A percentile compares a stretch with the other conserved stretches of the same genome.
These are phyloP conservation scores for Eupithecia dodoneata DNA, from an alignment of 2,888 invertebrate genomes.

Conservation along the genomic window DNA sequence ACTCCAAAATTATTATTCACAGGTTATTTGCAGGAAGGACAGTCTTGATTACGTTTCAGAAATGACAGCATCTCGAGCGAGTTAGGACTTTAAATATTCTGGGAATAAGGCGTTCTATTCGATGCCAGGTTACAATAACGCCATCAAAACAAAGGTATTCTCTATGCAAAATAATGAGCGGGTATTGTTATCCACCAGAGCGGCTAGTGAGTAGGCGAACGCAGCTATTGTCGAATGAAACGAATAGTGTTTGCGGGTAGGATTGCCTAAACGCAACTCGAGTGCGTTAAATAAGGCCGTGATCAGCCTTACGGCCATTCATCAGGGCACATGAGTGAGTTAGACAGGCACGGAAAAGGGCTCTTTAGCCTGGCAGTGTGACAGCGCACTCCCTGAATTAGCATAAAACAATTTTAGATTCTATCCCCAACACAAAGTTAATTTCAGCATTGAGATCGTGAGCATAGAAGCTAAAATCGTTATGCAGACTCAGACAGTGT, in stretches of 20 bases:
- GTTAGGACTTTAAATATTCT: neutral
- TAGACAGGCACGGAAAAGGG: slow-evolving; percentile 6
- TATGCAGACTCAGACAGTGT: neutral
- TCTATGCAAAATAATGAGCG: neutral
- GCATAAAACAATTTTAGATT: neutral
- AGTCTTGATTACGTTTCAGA: slow-evolving; percentile 1
- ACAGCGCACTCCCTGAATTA: neutral
- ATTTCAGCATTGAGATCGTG: neutral
- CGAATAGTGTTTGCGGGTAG: neutral
- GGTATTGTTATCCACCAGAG: neutral
- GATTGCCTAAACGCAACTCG: neutral
- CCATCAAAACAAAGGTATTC: neutral
- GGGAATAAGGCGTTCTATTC: neutral
- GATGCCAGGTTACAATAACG: neutral
- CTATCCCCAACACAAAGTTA: neutral
- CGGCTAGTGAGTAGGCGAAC: neutral
- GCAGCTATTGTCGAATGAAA: neutral
- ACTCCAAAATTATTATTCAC: slow-evolving; percentile 43
- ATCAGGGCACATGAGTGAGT: slow-evolving; percentile 4
- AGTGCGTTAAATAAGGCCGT: neutral
- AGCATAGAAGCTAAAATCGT: neutral
- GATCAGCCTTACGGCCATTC: neutral
- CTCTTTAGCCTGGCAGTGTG: neutral
- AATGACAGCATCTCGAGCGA: slow-evolving; percentile 2
- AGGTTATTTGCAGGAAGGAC: neutral